phyloP scores from a whole-genome alignment of 2,113 vertebrate species.

The Carassius auratus region DNA sequence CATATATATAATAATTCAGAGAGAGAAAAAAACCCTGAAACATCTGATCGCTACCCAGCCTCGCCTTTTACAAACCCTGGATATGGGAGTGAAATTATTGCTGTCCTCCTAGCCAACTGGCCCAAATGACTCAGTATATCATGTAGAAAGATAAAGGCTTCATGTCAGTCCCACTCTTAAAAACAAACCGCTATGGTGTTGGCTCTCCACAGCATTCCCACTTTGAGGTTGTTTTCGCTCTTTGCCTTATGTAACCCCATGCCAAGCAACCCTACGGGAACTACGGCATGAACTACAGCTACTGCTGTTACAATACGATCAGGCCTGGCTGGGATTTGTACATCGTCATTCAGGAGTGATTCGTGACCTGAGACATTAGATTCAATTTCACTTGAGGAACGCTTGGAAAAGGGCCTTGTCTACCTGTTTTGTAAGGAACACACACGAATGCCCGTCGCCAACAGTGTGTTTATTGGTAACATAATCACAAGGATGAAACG shows the following conservation, averaged over 20 bases:
- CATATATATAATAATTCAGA: conserved; percentile 45
- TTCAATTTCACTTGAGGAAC: conserved; percentile 31
- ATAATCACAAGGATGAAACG: conserved; percentile 36
- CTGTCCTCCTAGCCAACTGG: conserved; percentile 14
- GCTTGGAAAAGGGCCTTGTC: neutral
- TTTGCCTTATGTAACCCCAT: conserved; percentile 42
- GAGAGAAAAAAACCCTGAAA: conserved; percentile 49
- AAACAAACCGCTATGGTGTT: conserved; percentile 42
- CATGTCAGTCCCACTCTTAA: conserved; percentile 43
- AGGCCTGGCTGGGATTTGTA: conserved; percentile 28
- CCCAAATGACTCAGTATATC: conserved; percentile 45
- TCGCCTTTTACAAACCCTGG: conserved; percentile 55
- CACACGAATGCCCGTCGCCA: neutral
- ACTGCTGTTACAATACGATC: conserved; percentile 38
- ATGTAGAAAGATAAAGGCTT: conserved; percentile 45
- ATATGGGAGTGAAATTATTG: conserved; percentile 45
- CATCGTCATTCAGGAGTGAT: conserved; percentile 8
- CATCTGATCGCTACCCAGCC: conserved; percentile 42
- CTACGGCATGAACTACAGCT: conserved; percentile 16
- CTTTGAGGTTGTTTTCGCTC: conserved; percentile 45
- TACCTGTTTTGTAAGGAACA: neutral
- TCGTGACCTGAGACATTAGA: conserved; percentile 14
- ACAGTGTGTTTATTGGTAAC: conserved; percentile 32
- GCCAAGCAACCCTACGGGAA: conserved; percentile 24
- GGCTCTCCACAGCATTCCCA: conserved; percentile 40